Conservation (phyloP, 2,888 invertebrate genomes). For the Pecten maximus region DNA sequence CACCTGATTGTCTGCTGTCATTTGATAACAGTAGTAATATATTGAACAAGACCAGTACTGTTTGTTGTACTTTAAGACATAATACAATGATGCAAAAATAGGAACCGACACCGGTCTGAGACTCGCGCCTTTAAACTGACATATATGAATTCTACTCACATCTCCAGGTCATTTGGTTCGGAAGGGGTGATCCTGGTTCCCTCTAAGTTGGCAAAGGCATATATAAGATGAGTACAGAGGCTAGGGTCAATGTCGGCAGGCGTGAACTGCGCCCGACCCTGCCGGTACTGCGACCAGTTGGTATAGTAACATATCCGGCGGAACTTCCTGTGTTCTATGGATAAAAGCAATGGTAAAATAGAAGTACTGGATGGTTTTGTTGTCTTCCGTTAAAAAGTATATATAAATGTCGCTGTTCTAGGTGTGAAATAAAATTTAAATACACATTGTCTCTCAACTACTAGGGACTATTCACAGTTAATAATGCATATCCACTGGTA, state of each 20-base stretch:
- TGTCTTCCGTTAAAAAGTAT: neutral
- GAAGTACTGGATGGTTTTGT: too few relatives aligned
- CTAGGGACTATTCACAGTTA: too few relatives aligned
- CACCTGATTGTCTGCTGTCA: neutral
- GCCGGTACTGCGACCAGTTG: slow-evolving; percentile 55
- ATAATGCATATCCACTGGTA: too few relatives aligned
- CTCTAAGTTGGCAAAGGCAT: slow-evolving; percentile 52
- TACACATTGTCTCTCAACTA: too few relatives aligned
- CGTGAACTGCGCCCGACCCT: slow-evolving; percentile 48
- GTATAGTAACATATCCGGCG: slow-evolving; percentile 54
- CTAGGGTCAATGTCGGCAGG: slow-evolving; percentile 47
- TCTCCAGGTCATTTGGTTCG: slow-evolving; percentile 49
- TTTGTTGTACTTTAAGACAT: too few relatives aligned
- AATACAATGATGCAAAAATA: too few relatives aligned
- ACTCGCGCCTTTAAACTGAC: too few relatives aligned
- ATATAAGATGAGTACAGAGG: slow-evolving; percentile 52
- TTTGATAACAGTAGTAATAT: too few relatives aligned
- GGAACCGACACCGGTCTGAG: too few relatives aligned
- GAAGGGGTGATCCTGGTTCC: slow-evolving; percentile 47
- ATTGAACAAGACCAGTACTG: too few relatives aligned
- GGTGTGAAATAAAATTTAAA: too few relatives aligned
- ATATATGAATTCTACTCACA: slow-evolving; percentile 37
- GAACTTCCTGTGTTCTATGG: slow-evolving; percentile 44
- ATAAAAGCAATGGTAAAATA: neutral
- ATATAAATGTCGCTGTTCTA: too few relatives aligned